phyloP scores from a whole-genome alignment of 2,113 vertebrate species.

The Phylloscopus whistleri region DNA sequence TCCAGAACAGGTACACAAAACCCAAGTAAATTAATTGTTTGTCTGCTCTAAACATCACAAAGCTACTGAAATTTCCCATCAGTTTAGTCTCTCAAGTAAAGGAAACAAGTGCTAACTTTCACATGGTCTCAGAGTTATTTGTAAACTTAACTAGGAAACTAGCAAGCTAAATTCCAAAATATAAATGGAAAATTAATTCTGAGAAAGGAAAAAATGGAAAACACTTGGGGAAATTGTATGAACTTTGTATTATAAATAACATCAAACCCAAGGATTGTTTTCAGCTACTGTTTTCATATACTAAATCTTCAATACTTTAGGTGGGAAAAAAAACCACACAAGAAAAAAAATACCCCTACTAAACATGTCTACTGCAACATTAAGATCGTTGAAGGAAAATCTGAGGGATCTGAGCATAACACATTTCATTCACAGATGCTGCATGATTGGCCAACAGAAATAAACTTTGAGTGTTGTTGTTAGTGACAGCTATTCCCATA shows the following conservation, averaged over 20 bases:
- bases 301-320: neutral
- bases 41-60: neutral
- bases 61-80: neutral
- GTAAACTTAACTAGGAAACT: neutral
- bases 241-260: neutral
- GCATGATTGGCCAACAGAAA: neutral
- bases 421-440: neutral
- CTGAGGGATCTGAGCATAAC: neutral
- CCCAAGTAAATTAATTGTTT: neutral
- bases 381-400: neutral
- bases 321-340: fast-evolving
- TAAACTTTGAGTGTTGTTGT: neutral
- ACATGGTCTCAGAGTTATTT: neutral
- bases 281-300: neutral
- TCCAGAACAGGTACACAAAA: neutral
- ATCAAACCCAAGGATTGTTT: neutral
- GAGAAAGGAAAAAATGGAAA: neutral
- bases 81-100: neutral
- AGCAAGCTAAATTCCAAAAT: neutral
- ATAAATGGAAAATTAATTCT: neutral
- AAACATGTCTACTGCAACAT: neutral
- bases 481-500: neutral
- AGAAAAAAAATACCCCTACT: neutral
- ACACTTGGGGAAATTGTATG: neutral
- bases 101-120: neutral